phyloP scores from a whole-genome alignment of 2,888 invertebrate genomes.

The Criorhina ranunculi region DNA sequence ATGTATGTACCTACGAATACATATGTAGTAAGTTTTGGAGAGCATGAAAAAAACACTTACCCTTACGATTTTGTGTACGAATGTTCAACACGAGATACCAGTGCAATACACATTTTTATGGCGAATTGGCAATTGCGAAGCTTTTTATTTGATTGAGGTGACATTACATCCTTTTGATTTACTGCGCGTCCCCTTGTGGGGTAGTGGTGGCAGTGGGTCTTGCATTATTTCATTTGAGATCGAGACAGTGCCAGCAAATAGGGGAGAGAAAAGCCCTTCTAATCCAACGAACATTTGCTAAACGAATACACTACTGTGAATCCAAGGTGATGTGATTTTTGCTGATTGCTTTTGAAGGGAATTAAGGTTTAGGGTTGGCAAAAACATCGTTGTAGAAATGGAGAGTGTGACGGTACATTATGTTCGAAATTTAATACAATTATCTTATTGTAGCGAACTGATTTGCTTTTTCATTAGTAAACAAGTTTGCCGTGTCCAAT shows the following conservation, averaged over 20 bases:
- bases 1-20: neutral
- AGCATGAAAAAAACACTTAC: slow-evolving; percentile 35
- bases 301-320: neutral
- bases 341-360: slow-evolving; percentile 5
- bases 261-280: neutral
- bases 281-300: neutral
- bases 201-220: slow-evolving; percentile 6
- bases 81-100: slow-evolving; percentile 40
- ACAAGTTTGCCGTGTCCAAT: too few relatives aligned
- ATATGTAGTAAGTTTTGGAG: too few relatives aligned
- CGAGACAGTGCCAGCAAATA: neutral
- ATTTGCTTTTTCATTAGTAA: too few relatives aligned
- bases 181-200: neutral
- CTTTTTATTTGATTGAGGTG: slow-evolving; percentile 54
- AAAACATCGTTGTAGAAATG: too few relatives aligned
- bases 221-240: slow-evolving; percentile 19
- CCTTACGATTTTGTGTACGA: slow-evolving; percentile 17
- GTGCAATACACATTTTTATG: slow-evolving; percentile 33
- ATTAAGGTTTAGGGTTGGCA: neutral
- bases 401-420: neutral
- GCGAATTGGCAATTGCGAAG: slow-evolving; percentile 43
- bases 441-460: neutral
- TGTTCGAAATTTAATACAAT: slow-evolving; percentile 18
- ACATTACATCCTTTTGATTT: slow-evolving; percentile 49
- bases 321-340: slow-evolving; percentile 21